A percentile compares a stretch with the other conserved stretches of the same genome.
Conservation (phyloP, 2,888 invertebrate species). For the Neocrepidodera transversa region DNA sequence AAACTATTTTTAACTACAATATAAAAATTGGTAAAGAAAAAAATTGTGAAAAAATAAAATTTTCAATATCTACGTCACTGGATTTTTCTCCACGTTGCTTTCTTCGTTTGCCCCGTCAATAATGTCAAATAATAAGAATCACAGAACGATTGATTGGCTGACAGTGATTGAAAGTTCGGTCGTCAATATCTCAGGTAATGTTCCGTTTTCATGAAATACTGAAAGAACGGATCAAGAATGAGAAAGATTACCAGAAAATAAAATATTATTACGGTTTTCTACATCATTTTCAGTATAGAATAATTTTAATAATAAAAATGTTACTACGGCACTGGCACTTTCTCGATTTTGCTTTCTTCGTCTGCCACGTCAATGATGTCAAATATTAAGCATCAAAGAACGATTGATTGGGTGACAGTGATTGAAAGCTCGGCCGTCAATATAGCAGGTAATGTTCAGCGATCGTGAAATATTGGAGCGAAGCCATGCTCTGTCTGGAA, state of each 20-base stretch:
- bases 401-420: slow-evolving; percentile 59
- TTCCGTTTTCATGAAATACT: slow-evolving; percentile 26
- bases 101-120: neutral
- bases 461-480: slow-evolving; percentile 25
- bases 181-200: slow-evolving; percentile 48
- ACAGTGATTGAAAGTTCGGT: slow-evolving; percentile 58
- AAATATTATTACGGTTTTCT: too few species aligned
- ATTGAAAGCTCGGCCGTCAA: slow-evolving; percentile 56
- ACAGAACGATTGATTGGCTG: slow-evolving; percentile 58
- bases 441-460: slow-evolving; percentile 38
- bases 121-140: slow-evolving; percentile 53
- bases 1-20: too few species aligned
- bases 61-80: too few species aligned
- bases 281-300: too few species aligned
- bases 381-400: slow-evolving; percentile 55
- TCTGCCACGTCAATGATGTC: slow-evolving; percentile 33
- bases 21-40: too few species aligned
- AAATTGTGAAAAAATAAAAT: too few species aligned
- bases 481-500: slow-evolving; percentile 9
- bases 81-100: neutral
- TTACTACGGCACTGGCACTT: too few species aligned
- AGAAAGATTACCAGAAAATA: too few species aligned
- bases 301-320: too few species aligned
- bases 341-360: too few species aligned
- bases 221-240: too few species aligned